Percentiles rank a stretch among this genome's conserved stretches.
phyloP scores from a whole-genome alignment of 2,888 invertebrate genomes.

The Pristionchus exspectatus region DNA sequence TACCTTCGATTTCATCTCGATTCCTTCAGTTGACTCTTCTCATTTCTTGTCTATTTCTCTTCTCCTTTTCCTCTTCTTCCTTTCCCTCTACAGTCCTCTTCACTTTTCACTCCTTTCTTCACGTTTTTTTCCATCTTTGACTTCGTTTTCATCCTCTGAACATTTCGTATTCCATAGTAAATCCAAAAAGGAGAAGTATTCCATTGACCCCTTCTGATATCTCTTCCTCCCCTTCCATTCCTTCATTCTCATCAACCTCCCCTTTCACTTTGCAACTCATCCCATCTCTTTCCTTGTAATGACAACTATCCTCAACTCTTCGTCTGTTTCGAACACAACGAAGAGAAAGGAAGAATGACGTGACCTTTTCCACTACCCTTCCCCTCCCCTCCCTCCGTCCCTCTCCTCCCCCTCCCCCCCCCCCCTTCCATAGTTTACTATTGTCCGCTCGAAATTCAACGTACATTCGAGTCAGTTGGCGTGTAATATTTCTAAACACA shows the following conservation, averaged over 20 bases:
- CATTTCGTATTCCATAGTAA: not conserved
- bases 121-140: not conserved
- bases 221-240: not conserved
- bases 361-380: not conserved
- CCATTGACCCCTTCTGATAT: not conserved
- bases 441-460: not conserved
- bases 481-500: not conserved
- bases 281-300: slow-evolving; percentile 14
- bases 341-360: not conserved
- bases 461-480: not conserved
- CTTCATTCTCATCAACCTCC: slow-evolving; percentile 9
- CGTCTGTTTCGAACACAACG: not conserved
- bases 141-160: not conserved
- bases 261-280: slow-evolving; percentile 10
- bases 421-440: not conserved
- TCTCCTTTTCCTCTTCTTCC: not conserved
- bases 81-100: slow-evolving; percentile 13
- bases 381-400: not conserved
- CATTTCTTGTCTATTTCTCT: not conserved
- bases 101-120: slow-evolving; percentile 5
- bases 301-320: slow-evolving; percentile 15
- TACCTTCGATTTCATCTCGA: not conserved
- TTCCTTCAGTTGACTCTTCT: not conserved
- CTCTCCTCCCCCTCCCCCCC: not conserved
- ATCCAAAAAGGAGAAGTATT: not conserved